These are phyloP conservation scores for Tautogolabrus adspersus DNA, from an alignment of 2,113 vertebrate species.

Conservation along the genomic window DNA sequence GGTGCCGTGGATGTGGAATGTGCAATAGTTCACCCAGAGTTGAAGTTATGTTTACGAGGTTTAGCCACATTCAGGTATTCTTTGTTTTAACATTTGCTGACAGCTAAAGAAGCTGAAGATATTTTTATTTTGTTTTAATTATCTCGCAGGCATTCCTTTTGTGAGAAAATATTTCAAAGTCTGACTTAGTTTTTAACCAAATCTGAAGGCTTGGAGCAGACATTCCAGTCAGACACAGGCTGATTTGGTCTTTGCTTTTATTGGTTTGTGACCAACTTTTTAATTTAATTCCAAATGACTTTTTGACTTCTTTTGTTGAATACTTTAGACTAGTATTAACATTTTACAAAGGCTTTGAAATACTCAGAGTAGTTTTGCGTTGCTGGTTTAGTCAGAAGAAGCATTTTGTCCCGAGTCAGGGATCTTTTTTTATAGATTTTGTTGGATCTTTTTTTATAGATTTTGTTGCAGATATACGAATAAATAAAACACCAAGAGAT, in stretches of 20 bases:
- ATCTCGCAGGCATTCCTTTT: slow-evolving; percentile 61
- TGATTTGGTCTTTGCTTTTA: slow-evolving; percentile 30
- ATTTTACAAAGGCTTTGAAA: slow-evolving; percentile 38
- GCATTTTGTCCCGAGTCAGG: slow-evolving; percentile 48
- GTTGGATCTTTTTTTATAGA: slow-evolving; percentile 4
- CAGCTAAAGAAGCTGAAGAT: slow-evolving; percentile 12
- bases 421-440: slow-evolving; percentile 19
- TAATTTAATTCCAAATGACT: slow-evolving; percentile 5
- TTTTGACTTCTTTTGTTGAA: slow-evolving; percentile 19
- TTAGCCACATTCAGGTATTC: slow-evolving; percentile 57
- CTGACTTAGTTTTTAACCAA: slow-evolving; percentile 41
- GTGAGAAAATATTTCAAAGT: slow-evolving; percentile 34
- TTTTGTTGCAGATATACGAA: neutral
- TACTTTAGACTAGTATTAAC: slow-evolving; percentile 15
- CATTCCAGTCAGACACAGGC: slow-evolving; percentile 51
- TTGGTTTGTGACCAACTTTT: slow-evolving; percentile 38
- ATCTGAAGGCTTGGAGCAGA: slow-evolving; percentile 39
- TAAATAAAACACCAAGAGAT: neutral
- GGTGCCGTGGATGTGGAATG: slow-evolving; percentile 59
- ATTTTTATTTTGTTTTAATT: slow-evolving; percentile 12
- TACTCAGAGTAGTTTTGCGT: slow-evolving; percentile 17
- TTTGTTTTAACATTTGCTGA: slow-evolving; percentile 39
- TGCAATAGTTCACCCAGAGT: slow-evolving; percentile 67
- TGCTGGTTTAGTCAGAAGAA: slow-evolving; percentile 11
- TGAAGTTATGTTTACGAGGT: slow-evolving; percentile 50